These are phyloP conservation scores for Neostethus bicornis DNA, from an alignment of 2,797 vertebrate genomes.

Conservation along the genomic window DNA sequence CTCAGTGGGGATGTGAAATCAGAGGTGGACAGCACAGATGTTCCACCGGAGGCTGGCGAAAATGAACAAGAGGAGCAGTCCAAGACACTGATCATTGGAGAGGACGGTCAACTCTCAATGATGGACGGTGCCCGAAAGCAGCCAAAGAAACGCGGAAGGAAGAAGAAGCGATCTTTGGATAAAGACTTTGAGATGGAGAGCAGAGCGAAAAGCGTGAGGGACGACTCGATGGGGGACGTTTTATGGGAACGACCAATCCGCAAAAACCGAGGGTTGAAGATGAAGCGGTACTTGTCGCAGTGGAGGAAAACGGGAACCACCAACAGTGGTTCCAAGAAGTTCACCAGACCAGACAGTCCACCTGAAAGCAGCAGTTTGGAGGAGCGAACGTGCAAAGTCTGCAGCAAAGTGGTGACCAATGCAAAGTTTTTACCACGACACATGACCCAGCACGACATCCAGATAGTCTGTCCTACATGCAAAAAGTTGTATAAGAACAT, in stretches of 20 bases:
- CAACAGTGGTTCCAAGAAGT: slow-evolving; percentile 28
- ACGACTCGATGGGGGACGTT: slow-evolving; percentile 33
- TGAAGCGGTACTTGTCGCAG: slow-evolving; percentile 73
- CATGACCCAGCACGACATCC: slow-evolving; percentile 65
- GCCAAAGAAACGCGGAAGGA: slow-evolving; percentile 50
- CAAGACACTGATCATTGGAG: slow-evolving; percentile 66
- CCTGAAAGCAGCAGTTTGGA: slow-evolving; percentile 49
- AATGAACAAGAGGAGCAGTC: slow-evolving; percentile 18
- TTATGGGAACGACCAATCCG: slow-evolving; percentile 63
- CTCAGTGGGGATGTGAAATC: slow-evolving; percentile 53
- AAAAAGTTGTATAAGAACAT: slow-evolving; percentile 64
- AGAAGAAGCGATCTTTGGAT: slow-evolving; percentile 53
- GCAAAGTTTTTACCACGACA: slow-evolving; percentile 60
- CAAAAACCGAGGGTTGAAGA: slow-evolving; percentile 75
- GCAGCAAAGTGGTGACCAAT: slow-evolving; percentile 56
- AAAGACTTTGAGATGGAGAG: slow-evolving; percentile 45
- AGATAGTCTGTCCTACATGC: slow-evolving; percentile 55
- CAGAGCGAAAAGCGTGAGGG: background rate
- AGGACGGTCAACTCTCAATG: slow-evolving; percentile 66
- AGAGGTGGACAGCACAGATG: slow-evolving; percentile 43
- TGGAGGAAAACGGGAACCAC: slow-evolving; percentile 56
- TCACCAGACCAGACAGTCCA: slow-evolving; percentile 9
- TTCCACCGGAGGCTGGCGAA: slow-evolving; percentile 32
- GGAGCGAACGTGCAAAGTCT: slow-evolving; percentile 68
- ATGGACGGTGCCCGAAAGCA: slow-evolving; percentile 53